A percentile compares a stretch with the other conserved stretches of the same genome.
Evolutionary conservation across 2,113 vertebrate genomes (phyloP).

Genomic region (Arizona elegans): DNA sequence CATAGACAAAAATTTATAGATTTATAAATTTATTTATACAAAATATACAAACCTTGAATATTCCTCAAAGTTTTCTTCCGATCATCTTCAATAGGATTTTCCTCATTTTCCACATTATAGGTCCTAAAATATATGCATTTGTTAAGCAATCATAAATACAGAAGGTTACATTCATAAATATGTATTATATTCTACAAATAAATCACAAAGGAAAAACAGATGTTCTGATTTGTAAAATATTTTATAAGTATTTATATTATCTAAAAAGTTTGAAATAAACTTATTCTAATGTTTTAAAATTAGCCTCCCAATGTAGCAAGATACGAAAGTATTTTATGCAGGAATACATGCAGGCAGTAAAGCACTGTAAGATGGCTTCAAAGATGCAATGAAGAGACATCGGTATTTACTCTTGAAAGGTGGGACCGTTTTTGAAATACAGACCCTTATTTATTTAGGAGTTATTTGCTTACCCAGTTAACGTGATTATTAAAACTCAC

Average conservation of each 20-base stretch:
- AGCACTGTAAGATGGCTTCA: not conserved
- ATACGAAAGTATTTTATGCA: not conserved
- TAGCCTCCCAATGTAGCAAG: not conserved
- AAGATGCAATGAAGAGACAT: not conserved
- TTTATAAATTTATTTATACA: too few species aligned
- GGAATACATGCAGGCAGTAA: not conserved
- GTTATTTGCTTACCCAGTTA: not conserved
- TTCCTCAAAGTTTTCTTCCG: conserved; percentile 52
- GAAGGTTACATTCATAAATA: not conserved
- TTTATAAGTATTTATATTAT: not conserved
- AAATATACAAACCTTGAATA: conserved; percentile 68
- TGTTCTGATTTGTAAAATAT: not conserved
- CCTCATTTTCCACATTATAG: conserved; percentile 29
- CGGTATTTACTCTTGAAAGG: not conserved
- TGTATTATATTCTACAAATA: not conserved
- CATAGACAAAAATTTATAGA: conserved; percentile 31
- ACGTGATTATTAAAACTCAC: not conserved
- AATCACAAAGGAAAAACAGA: not conserved
- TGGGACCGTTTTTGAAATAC: not conserved
- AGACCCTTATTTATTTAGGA: not conserved
- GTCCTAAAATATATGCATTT: conserved; percentile 57
- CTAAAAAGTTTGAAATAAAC: not conserved
- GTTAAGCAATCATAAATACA: conserved; percentile 1
- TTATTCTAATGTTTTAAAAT: not conserved
- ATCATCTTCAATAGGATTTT: conserved; percentile 33